phyloP scores from a whole-genome alignment of 2,797 vertebrate genomes.

The Salmo trutta region DNA sequence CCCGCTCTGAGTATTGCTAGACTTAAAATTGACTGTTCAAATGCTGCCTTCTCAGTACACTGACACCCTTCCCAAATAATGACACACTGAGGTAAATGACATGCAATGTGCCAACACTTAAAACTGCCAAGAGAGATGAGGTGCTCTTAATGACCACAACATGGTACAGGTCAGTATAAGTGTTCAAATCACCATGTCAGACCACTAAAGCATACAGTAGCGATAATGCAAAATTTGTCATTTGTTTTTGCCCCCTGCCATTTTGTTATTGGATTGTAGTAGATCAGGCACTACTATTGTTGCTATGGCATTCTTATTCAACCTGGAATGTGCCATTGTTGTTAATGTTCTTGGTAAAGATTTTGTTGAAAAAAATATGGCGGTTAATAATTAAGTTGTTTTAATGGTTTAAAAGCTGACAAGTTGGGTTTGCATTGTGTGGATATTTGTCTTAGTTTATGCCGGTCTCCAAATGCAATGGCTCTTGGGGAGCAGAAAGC shows the following conservation, averaged over 20 bases:
- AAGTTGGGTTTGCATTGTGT: conserved; percentile 37
- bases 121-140: conserved; percentile 25
- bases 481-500: conserved; percentile 31
- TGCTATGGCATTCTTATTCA: conserved; percentile 20
- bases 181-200: conserved; percentile 12
- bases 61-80: conserved; percentile 7
- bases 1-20: conserved; percentile 23
- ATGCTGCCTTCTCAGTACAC: conserved; percentile 3
- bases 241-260: no score
- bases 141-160: conserved; percentile 41
- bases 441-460: conserved; percentile 44
- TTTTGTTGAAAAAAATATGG: conserved; percentile 34
- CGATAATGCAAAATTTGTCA: background rate
- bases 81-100: background rate
- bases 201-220: conserved; percentile 25
- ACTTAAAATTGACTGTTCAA: conserved; percentile 28
- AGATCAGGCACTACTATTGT: conserved; percentile 21
- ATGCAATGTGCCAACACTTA: conserved; percentile 8
- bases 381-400: conserved; percentile 22
- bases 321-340: conserved; percentile 5
- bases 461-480: conserved; percentile 24
- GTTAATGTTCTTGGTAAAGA: conserved; percentile 27
- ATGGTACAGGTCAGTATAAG: conserved; percentile 16
- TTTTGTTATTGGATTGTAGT: conserved; percentile 16
- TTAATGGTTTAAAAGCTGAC: no score